A percentile compares a stretch with the other conserved stretches of the same genome.
Evolutionary conservation across 2,888 invertebrate genomes (phyloP).

Genomic region (Ormyrus pomaceus): DNA sequence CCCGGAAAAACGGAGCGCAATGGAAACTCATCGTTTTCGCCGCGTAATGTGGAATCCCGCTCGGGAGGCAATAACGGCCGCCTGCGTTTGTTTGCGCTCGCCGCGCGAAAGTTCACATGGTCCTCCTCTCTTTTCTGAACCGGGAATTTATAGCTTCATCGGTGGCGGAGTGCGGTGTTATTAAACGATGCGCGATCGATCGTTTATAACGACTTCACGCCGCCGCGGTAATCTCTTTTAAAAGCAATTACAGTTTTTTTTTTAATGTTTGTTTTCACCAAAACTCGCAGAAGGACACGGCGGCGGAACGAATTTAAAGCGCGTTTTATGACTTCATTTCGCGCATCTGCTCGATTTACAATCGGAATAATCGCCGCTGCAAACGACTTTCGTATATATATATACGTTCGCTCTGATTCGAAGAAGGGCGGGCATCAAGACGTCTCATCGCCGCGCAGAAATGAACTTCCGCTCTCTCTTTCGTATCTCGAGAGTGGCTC

Average conservation of each 20-base stretch:
- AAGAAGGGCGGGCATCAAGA: background rate
- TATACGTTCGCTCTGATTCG: background rate
- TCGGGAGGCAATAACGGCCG: background rate
- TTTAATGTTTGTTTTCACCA: too few species aligned
- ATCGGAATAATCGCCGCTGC: background rate
- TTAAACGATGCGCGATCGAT: background rate
- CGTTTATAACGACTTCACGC: too few species aligned
- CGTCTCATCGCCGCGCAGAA: constrained; percentile 3
- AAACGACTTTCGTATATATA: background rate
- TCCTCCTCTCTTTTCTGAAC: background rate
- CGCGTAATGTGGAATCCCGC: constrained; percentile 28
- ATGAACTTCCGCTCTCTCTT: constrained; percentile 24
- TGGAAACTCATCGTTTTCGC: background rate
- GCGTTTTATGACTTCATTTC: constrained; percentile 23
- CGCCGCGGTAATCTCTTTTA: too few species aligned
- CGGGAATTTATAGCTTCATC: background rate
- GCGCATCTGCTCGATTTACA: background rate
- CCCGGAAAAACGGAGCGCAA: background rate
- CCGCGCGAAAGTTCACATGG: constrained; percentile 29
- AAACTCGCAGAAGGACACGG: too few species aligned
- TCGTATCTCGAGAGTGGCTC: background rate
- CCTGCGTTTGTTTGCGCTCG: background rate
- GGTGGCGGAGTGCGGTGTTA: too few species aligned
- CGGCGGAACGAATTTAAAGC: too few species aligned
- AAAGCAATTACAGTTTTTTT: too few species aligned